Percentiles rank a stretch among this genome's conserved stretches.
Conservation (phyloP, 2,797 vertebrate genomes). For the Anableps anableps region DNA sequence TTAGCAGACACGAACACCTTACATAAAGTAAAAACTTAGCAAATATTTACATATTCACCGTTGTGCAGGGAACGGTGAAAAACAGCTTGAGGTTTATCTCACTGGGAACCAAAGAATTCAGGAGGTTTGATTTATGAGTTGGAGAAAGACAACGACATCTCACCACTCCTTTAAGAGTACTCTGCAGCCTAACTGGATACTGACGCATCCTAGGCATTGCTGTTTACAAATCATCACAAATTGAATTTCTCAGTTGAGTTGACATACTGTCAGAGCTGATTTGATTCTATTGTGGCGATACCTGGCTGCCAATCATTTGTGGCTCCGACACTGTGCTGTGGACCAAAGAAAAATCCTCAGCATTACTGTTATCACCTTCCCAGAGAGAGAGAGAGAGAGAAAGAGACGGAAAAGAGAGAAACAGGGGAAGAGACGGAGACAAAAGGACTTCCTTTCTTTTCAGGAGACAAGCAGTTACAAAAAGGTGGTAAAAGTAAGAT, state of each 20-base stretch:
- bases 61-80: constrained; percentile 63
- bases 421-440: constrained; percentile 1
- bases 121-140: constrained; percentile 76
- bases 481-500: constrained; percentile 26
- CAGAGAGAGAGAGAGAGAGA: neutral
- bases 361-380: constrained; percentile 70
- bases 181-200: constrained; percentile 56
- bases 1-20: constrained; percentile 58
- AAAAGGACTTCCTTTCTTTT: constrained; percentile 4
- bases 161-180: constrained; percentile 41
- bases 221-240: constrained; percentile 75
- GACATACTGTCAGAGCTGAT: constrained; percentile 68
- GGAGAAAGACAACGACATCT: constrained; percentile 29
- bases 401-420: neutral
- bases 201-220: constrained; percentile 63
- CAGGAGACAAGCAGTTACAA: constrained; percentile 23
- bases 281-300: constrained; percentile 70
- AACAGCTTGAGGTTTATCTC: constrained; percentile 79
- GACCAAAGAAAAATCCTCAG: constrained; percentile 71
- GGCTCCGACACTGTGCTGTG: constrained; percentile 56
- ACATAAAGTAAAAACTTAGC: constrained; percentile 57
- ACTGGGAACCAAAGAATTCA: constrained; percentile 75
- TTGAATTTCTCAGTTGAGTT: constrained; percentile 69
- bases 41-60: constrained; percentile 73
- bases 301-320: constrained; percentile 68